These are phyloP conservation scores for Phasia obesa DNA, from an alignment of 2,888 invertebrate genomes.

Conservation along the genomic window DNA sequence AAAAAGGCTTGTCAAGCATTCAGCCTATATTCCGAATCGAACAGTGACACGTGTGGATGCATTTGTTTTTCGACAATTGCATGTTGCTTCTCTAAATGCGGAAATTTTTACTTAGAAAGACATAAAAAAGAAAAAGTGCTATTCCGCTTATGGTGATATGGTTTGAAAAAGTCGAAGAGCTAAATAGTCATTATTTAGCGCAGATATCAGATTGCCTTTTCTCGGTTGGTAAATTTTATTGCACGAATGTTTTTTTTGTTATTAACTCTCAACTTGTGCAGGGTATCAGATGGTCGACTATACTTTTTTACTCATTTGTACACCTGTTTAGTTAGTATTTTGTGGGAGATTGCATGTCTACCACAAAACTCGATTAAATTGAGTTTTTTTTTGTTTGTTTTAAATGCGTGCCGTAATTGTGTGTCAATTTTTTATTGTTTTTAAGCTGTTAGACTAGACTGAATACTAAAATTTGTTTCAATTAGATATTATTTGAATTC, in stretches of 20 bases:
- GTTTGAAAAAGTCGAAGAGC: too few relatives aligned
- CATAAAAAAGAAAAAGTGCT: too few relatives aligned
- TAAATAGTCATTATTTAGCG: too few relatives aligned
- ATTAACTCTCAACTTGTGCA: neutral
- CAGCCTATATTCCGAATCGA: too few relatives aligned
- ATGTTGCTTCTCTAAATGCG: too few relatives aligned
- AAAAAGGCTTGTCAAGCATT: too few relatives aligned
- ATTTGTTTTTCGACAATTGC: too few relatives aligned
- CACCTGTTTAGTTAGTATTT: slow-evolving; percentile 37
- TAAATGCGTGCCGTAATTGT: neutral
- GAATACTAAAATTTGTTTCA: neutral
- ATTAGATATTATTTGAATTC: neutral
- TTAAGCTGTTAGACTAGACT: neutral
- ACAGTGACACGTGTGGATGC: too few relatives aligned
- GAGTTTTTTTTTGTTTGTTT: neutral
- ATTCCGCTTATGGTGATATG: too few relatives aligned
- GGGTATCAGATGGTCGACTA: neutral
- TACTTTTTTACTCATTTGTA: slow-evolving; percentile 4
- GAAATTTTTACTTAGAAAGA: too few relatives aligned
- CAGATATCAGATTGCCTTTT: too few relatives aligned
- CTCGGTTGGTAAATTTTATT: too few relatives aligned
- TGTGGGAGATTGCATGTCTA: neutral
- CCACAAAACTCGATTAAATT: neutral
- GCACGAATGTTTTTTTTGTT: neutral
- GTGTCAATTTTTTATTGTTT: neutral